Percentiles rank a stretch among this genome's conserved stretches.
Evolutionary conservation across 2,888 invertebrate species (phyloP).

Genomic region (Halictus quadricinctus): DNA sequence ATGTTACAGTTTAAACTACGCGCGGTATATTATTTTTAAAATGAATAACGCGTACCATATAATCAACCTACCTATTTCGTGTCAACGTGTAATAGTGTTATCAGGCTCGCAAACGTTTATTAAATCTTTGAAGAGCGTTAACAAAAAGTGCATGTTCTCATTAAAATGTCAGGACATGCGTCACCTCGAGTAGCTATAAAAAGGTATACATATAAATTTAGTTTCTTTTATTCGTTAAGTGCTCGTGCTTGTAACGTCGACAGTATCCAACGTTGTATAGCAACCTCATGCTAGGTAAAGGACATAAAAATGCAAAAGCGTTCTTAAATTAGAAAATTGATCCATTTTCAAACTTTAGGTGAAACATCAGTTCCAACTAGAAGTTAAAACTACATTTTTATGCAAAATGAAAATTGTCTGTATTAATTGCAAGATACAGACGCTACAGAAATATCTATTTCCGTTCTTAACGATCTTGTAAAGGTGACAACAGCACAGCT

Average conservation of each 20-base stretch:
- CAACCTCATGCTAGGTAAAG: not conserved
- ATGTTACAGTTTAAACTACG: not conserved
- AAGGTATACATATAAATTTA: not conserved
- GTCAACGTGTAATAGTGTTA: not conserved
- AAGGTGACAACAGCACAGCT: no score
- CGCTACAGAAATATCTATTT: not conserved
- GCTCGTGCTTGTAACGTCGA: not conserved
- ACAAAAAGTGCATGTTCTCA: not conserved
- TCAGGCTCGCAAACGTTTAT: not conserved
- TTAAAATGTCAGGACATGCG: conserved; percentile 13
- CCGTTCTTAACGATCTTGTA: no score
- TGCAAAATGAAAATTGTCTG: not conserved
- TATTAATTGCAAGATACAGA: not conserved
- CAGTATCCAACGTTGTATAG: not conserved
- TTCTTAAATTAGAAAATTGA: not conserved
- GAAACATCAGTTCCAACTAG: not conserved
- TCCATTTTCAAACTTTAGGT: not conserved
- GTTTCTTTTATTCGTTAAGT: not conserved
- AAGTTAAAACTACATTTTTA: not conserved
- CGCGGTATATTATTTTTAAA: not conserved
- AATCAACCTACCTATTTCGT: not conserved
- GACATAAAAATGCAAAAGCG: no score
- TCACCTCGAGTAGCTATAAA: not conserved
- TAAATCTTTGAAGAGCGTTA: not conserved
- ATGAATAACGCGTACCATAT: not conserved